Base-by-base conservation (phyloP, 1,140 invertebrate species). In the Anthonomus grandis region DNA sequence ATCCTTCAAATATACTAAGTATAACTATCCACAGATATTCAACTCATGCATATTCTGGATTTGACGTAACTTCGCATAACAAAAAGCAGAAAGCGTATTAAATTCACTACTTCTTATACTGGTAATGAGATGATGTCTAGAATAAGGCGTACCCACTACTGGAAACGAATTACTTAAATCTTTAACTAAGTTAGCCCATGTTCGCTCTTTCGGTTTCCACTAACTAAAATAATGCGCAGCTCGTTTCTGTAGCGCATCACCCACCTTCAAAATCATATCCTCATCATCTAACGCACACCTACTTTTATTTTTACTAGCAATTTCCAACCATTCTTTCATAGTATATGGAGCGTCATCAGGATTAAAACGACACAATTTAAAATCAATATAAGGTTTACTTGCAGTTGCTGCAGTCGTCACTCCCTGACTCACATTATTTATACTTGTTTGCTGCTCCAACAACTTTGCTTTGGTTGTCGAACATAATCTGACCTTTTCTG, bases 291-390 rank as follows among this genome's bases (percentile, higher is more conserved):
- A 41, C 18, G 18, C 15, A 19, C 18, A 19, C 23, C 46, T 9
- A 34, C 8, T 2, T 49, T 34, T 9, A 49, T 13, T 31, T 2
- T 21, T 9, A 49, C 19, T 49, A 19, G 18, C 46, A 34, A 34
- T 34, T 2, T 34, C 25, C 22, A 37, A 49, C 46, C 46, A 49
- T 34, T 49, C 46, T 37, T 49, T 31, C 46, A 49, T 49, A 19
- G 8, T 31, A 49, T 49, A 49, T 41, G 38, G 38, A 13, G 38
- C 6, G 6, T 41, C 38, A 41, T 41, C 38, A 15, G 38, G 38
- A 19, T 41, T 6, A 41, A 41, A 41, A 41, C n/a, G 18, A 19
- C 38, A 9, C 13, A 41, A 13, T 6, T 41, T 41, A 41, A 41
- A 13, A 15, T 41, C 18, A 19, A 41, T 41, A 41, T 41, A 41